Base-by-base conservation (phyloP, 2,888 invertebrate species). In the Drosophila gaucha region DNA sequence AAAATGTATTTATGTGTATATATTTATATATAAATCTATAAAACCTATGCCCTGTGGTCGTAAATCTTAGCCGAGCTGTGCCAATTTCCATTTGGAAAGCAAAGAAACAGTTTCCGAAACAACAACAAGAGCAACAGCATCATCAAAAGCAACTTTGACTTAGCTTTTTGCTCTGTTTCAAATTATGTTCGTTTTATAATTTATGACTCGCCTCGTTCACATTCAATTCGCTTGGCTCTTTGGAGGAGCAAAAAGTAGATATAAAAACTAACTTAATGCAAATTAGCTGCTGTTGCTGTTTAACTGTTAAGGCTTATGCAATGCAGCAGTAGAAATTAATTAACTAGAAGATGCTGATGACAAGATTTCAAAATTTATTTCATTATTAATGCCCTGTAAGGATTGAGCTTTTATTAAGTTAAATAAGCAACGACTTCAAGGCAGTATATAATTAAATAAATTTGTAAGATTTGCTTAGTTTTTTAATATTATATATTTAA, bases 61-160 rank as follows among this genome's bases (percentile, higher is more conserved):
- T 78, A 83, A 83, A 80, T 80, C 78, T 80, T 22, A 16, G 36
- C 36, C 50, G 36, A 58, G 56, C 62, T 71, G 68, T 74, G 73
- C 68, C 84, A 76, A 67, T 75, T 80, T 76, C 64, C 69, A 63
- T 78, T 73, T 74, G 65, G 71, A 79, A 76, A 79, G 58, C 60
- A 69, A 39, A 30, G 55, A 30, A 58, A 51, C 51, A 51, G 33
- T 62, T 55, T n/a, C 28, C 33, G 9, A 58, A 57, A 52, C 39
- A 33, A 18, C 46, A 66, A 2, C 46, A 44, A 1, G 16, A 44
- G 18, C 33, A 50, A 24, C 55, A 71, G 16, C 59, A 60, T 51
- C 66, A 73, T 56, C 65, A 67, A 71, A 77, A 55, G 59, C 44
- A 54, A 51, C 46, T 59, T 44, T 39, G 50, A 46, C 46, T 67